A percentile compares a stretch with the other conserved stretches of the same genome.
Evolutionary conservation across 2,888 invertebrate species (phyloP).

Genomic region (Aromia moschata): DNA sequence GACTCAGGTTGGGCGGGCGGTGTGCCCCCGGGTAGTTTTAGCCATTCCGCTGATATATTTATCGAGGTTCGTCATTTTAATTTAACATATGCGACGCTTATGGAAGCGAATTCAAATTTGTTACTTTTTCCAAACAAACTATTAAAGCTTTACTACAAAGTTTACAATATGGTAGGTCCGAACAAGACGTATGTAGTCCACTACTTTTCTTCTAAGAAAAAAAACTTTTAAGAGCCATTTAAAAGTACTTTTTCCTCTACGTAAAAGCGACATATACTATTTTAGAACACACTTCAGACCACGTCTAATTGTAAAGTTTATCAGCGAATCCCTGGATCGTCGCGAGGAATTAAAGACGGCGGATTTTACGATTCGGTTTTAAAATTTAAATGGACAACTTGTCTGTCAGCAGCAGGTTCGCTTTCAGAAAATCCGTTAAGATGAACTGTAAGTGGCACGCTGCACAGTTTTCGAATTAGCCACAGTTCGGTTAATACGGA

Average conservation of each 20-base stretch:
- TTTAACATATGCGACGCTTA: no score
- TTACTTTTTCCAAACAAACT: no score
- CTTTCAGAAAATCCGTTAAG: conserved; percentile 41
- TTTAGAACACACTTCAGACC: conserved; percentile 2
- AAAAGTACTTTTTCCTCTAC: background rate
- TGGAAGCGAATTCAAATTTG: no score
- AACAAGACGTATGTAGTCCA: no score
- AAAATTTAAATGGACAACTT: conserved; percentile 48
- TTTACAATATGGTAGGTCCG: no score
- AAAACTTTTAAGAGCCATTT: background rate
- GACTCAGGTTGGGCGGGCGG: no score
- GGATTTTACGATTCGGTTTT: conserved; percentile 39
- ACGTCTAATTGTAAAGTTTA: conserved; percentile 9
- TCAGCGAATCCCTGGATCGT: conserved; percentile 9
- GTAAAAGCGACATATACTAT: conserved; percentile 9
- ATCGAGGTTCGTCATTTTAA: no score
- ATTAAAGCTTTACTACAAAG: no score
- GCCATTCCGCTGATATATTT: no score
- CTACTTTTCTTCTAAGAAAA: no score
- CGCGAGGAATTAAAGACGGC: conserved; percentile 20
- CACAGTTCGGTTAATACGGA: conserved; percentile 38
- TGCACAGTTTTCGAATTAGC: conserved; percentile 42
- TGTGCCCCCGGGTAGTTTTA: no score
- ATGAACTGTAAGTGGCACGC: conserved; percentile 47
- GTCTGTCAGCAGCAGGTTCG: conserved; percentile 47